These are phyloP conservation scores for Sardina pilchardus DNA, from an alignment of 2,113 vertebrate genomes.

Conservation along the genomic window DNA sequence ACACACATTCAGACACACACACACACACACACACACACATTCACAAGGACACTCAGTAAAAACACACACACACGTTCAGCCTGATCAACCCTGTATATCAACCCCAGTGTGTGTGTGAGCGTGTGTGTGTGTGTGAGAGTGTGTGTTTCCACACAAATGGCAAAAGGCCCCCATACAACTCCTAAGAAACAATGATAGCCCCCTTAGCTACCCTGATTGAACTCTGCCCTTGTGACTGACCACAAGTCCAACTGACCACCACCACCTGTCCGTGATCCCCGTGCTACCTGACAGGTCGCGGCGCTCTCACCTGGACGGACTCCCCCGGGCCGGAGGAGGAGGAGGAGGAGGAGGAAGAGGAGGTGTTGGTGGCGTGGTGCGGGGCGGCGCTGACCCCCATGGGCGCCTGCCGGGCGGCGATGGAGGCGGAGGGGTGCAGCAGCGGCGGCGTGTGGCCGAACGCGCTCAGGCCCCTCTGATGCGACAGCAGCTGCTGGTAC, in stretches of 20 bases:
- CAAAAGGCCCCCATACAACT: too few species aligned
- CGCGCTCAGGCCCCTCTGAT: slow-evolving; percentile 87
- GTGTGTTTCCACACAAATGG: neutral
- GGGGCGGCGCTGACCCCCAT: slow-evolving; percentile 74
- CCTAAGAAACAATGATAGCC: too few species aligned
- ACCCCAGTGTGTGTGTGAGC: too few species aligned
- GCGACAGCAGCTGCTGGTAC: slow-evolving; percentile 93
- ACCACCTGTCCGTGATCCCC: too few species aligned
- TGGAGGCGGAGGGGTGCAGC: slow-evolving; percentile 83
- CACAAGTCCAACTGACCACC: too few species aligned
- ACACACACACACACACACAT: neutral
- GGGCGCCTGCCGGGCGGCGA: slow-evolving; percentile 81
- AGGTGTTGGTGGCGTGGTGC: slow-evolving; percentile 69
- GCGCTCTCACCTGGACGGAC: slow-evolving; percentile 78
- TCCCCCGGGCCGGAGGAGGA: slow-evolving; percentile 74
- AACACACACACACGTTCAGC: neutral
- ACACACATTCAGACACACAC: neutral
- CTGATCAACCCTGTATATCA: too few species aligned
- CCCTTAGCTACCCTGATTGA: too few species aligned
- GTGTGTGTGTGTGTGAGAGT: neutral
- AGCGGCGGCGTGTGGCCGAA: slow-evolving; percentile 91
- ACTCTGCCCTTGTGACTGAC: too few species aligned
- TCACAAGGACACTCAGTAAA: neutral
- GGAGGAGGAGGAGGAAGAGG: slow-evolving; percentile 65
- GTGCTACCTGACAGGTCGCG: too few species aligned